phyloP scores from a whole-genome alignment of 2,113 vertebrate genomes.

The Asarcornis scutulata region DNA sequence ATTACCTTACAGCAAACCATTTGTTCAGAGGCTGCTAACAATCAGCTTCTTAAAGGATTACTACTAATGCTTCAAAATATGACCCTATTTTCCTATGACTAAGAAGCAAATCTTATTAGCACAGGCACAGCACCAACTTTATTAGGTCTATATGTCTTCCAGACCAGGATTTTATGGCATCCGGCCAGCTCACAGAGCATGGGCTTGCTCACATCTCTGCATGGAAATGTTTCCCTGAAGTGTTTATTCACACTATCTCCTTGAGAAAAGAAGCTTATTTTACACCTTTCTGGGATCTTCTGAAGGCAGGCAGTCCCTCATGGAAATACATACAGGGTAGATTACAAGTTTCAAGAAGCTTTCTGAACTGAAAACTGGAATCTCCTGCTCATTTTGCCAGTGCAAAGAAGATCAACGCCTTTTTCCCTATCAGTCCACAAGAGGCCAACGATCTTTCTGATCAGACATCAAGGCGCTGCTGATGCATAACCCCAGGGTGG shows the following conservation, averaged over 20 bases:
- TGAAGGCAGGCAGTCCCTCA: rapidly evolving
- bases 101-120: neutral
- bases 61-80: neutral
- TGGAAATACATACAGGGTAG: neutral
- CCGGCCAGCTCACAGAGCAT: neutral
- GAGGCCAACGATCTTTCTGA: neutral
- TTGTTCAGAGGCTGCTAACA: neutral
- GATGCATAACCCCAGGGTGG: neutral
- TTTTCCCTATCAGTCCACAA: neutral
- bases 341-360: neutral
- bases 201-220: neutral
- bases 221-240: neutral
- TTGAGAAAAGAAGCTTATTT: neutral
- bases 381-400: neutral
- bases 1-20: neutral
- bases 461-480: neutral
- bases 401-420: neutral
- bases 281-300: neutral
- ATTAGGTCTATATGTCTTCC: neutral
- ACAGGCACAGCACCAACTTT: neutral
- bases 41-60: slow-evolving; percentile 29
- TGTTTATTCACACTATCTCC: neutral
- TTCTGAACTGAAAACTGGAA: neutral
- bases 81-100: neutral
- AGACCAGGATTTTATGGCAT: neutral